These are phyloP conservation scores for Argyrosomus regius DNA, from an alignment of 2,797 vertebrate species.

Conservation along the genomic window DNA sequence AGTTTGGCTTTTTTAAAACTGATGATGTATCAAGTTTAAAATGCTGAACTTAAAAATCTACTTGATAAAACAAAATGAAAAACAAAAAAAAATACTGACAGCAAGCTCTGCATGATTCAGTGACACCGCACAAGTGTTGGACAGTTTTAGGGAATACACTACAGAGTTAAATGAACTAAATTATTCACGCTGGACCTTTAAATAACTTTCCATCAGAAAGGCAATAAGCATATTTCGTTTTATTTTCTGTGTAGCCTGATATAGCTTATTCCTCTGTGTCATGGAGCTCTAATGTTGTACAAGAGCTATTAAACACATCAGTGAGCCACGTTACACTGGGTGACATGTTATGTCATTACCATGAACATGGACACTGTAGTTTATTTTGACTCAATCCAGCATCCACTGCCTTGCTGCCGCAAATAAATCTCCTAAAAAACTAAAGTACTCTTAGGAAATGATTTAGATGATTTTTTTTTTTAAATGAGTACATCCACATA, in stretches of 20 bases:
- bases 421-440: no score
- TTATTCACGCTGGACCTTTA: no score
- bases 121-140: neutral
- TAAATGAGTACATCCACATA: neutral
- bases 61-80: neutral
- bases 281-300: neutral
- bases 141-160: neutral
- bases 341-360: neutral
- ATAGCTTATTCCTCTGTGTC: neutral
- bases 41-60: neutral
- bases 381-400: no score
- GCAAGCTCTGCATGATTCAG: neutral
- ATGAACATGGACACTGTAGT: neutral
- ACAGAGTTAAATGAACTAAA: no score
- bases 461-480: neutral
- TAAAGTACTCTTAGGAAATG: neutral
- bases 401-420: no score
- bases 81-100: conserved; percentile 11
- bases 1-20: conserved; percentile 22
- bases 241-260: neutral
- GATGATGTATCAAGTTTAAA: neutral
- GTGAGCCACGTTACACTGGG: neutral
- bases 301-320: neutral
- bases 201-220: neutral
- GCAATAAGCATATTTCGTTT: neutral